Base-by-base conservation (phyloP, 2,113 vertebrate species). In the Centrocercus urophasianus region DNA sequence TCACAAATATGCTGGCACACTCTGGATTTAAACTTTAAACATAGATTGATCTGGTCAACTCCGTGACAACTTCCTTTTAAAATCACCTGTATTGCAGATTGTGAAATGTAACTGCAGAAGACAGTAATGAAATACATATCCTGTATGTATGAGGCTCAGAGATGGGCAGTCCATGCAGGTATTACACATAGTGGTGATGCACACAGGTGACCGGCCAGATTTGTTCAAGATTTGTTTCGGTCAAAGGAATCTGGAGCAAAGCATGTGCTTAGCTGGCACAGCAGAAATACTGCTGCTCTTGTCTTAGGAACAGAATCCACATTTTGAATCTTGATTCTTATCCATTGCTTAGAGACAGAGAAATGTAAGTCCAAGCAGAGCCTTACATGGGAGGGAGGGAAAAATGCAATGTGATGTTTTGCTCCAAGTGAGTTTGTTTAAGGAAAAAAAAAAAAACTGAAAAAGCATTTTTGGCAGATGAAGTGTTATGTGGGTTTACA, bases 381-480 rank as follows among this genome's bases (percentile, higher is more conserved):
- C 79, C 83, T 90, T 65, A 24, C 61, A 91, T 43, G 65, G 83
- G 86, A 97, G 70, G 42, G 60, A 95, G 88, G 83, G 91, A 48
- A 83, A 95, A 95, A 91, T 93, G 48, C 89, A 96, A 94, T 90
- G 93, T 89, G 93, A 89, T 95, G 93, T 80, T 96, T 95, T 92
- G 88, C 82, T 95, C 95, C 90, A 86, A 95, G 93, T 86, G 82
- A 89, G 70, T 95, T 97, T 97, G 89, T 94, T 95, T 95, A 95
- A 92, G 80, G 47, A 38, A 71, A 87, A 85, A 86, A 85, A 86
- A 80, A 91, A 95, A 96, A 91, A 92, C 79, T 89, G 90, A 89
- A 94, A 91, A 96, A 95, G 88, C 86, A 50, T 93, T 97, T 96
- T 94, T 97, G 96, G 96, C 96, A 95, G 72, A 83, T 80, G 32